Evolutionary conservation across 2,113 vertebrate species (phyloP), one percentile per base, ranked within the genome.

Genomic region (Apodemus sylvaticus): DNA sequence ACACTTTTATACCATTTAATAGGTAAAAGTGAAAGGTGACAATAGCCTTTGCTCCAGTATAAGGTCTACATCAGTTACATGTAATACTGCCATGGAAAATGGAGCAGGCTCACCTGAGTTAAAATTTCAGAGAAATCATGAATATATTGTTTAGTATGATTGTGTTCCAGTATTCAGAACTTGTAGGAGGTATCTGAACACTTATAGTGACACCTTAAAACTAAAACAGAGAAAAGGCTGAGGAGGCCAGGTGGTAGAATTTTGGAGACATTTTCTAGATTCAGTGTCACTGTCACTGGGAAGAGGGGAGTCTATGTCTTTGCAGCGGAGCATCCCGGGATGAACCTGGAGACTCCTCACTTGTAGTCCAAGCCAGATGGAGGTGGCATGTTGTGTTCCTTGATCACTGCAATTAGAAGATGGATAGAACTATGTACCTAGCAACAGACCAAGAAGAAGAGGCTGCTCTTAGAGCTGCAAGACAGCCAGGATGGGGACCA

Each of bases 111-210:
- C 36, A 60, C 45, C 85, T 96, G 51, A 85, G 94, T 88, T 71
- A 92, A 68, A 74, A 89, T 89, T 93, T 95, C 26, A 81, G 60
- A 86, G 13, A 93, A 66, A 48, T 22, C 39, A 74, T 42, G 86
- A 70, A 29, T 89, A 60, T 42, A 19, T 14, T 14, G 70, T 94
- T 95, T 68, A 48, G 68, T 39, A 19, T 92, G 74, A 82, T 26
- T 29, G 8, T 79, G 42, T 89, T 3, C 26, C 29, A 86, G 53
- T 94, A 34, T 73, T 55, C 4, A 62, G 60, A 36, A 78, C 19
- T 74, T 92, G 51, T 29, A 93, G 89, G 93, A 92, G 45, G n/a
- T n/a, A 22, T 86, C 60, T 55, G 62, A 81, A 77, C n/a, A 89
- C 14, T 92, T 95, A 71, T 64, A 77, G 36, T 92, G 77, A 71